Percentiles rank a stretch among this genome's conserved stretches.
These are phyloP conservation scores for Lasioglossum villosulum DNA, from an alignment of 2,888 invertebrate species.

Conservation along the genomic window DNA sequence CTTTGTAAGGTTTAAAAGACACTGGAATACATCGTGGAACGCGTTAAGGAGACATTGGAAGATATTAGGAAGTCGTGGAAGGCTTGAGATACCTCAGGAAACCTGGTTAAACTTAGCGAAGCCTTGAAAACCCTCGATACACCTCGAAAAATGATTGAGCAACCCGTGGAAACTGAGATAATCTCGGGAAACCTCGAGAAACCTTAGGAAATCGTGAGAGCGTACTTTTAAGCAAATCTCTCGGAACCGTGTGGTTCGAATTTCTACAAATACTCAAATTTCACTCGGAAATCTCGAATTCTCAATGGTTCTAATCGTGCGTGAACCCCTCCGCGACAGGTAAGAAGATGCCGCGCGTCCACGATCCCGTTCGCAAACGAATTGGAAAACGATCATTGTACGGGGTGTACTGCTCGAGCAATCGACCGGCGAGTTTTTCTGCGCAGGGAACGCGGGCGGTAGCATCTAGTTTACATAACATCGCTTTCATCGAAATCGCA, in stretches of 20 bases:
- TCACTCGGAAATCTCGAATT: conserved; percentile 18
- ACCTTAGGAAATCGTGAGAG: background rate
- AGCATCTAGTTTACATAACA: conserved; percentile 22
- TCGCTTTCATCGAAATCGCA: conserved; percentile 16
- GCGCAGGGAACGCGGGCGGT: background rate
- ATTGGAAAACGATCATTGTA: conserved; percentile 56
- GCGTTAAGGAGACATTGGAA: background rate
- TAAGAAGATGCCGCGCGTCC: conserved; percentile 21
- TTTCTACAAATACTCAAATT: background rate
- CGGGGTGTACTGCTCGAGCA: conserved; percentile 5
- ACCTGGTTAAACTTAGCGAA: background rate
- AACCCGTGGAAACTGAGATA: background rate
- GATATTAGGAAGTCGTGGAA: background rate
- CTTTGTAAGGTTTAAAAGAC: no score
- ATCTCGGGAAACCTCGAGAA: background rate
- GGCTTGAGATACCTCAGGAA: background rate
- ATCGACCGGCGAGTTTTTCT: conserved; percentile 17
- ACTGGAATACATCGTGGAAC: background rate
- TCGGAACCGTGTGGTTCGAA: background rate
- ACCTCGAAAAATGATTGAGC: background rate
- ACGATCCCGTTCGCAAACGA: conserved; percentile 49
- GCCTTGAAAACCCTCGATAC: background rate
- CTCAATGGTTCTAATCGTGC: conserved; percentile 23
- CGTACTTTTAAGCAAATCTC: background rate
- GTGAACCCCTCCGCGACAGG: conserved; percentile 20